Base-by-base conservation (phyloP, 2,888 invertebrate genomes). In the Mactromeris polynyma region DNA sequence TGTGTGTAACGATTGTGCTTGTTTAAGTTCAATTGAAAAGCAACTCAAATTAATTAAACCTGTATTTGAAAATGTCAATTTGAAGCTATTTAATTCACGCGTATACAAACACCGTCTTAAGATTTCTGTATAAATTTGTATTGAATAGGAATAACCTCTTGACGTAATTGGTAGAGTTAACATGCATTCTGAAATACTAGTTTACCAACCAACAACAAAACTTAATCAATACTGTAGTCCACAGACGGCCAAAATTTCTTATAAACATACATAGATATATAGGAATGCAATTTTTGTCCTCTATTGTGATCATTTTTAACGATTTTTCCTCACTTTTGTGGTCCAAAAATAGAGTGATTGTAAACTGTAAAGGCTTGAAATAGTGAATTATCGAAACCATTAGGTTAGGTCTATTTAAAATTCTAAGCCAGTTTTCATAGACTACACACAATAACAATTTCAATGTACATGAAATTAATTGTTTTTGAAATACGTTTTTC, bases 1-100 rank as follows among this genome's bases (percentile, higher is more conserved):
- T 2, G 19, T 73, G 19, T 33, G 14, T 36, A 33, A 73, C 33
- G 73, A 36, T 17, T 33, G 26, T 73, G 36, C 36, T 73, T 73
- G 73, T 73, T 73, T 73, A 33, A 33, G 17, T 73, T 36, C 36
- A 33, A 36, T 33, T 36, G 19, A 73, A 36, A 33, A 26, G n/a
- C 17, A 73, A 73, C 73, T 73, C 58, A 26, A 73, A 33, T 73
- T 19, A 73, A 33, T 73, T 33, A 73, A 33, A 17, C 17, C 19
- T 73, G 36, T 73, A 73, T 33, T 36, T 36, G 69, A 73, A 73
- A 73, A 33, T 33, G 31, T 73, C 73, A 36, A 73, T 33, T 17
- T 33, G 36, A 33, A 73, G 73, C 36, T 73, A 73, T 73, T 73
- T 73, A 73, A 73, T 73, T 73, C 73, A 33, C 73, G 73, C 26